Conservation (phyloP, 1,140 invertebrate genomes). For the Globodera ellingtonae region DNA sequence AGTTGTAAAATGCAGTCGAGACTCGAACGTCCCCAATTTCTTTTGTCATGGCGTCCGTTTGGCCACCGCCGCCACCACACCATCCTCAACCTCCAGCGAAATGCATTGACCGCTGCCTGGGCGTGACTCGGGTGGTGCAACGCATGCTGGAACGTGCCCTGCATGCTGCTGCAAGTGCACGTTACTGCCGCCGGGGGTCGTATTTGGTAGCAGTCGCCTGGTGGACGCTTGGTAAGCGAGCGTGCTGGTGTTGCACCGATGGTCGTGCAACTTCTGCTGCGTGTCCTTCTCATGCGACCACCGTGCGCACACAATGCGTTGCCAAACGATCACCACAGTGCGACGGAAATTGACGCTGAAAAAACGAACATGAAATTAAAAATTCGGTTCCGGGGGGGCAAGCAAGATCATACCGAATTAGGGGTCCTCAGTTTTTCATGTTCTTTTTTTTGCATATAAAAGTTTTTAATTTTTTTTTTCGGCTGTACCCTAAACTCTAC, state of each 20-base stretch:
- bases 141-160: neutral
- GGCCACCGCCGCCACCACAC: neutral
- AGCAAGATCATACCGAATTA: neutral
- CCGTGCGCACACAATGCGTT: slow-evolving; percentile 45
- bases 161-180: neutral
- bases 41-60: neutral
- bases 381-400: neutral
- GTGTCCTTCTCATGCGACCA: slow-evolving; percentile 15
- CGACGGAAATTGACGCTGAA: slow-evolving; percentile 62
- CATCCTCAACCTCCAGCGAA: neutral
- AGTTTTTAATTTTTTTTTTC: neutral
- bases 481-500: neutral
- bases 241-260: neutral
- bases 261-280: neutral
- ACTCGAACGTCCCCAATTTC: too few relatives aligned
- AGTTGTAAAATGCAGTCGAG: too few relatives aligned
- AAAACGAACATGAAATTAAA: slow-evolving; percentile 33
- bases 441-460: too few relatives aligned
- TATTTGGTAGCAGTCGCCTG: neutral
- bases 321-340: slow-evolving; percentile 57
- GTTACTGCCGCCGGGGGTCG: neutral
- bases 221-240: neutral
- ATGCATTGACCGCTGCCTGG: neutral
- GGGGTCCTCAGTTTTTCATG: slow-evolving; percentile 3
- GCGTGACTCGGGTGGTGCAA: neutral